Evolutionary conservation across 2,113 vertebrate species (phyloP).

Genomic region (Melierax canorus): DNA sequence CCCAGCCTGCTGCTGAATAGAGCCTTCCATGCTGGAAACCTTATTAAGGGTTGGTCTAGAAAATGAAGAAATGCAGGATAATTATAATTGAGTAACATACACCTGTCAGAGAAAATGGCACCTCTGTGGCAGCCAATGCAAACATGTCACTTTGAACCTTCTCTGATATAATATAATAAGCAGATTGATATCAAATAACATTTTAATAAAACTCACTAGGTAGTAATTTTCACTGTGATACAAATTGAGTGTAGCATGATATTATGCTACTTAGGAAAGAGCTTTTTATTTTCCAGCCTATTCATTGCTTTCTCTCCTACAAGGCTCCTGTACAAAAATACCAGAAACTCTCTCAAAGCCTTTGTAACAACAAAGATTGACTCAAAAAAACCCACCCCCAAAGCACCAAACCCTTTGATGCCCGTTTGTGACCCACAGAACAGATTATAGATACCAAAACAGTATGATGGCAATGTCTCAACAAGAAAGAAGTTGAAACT

Average conservation of each 20-base stretch:
- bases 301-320: slow-evolving; percentile 18
- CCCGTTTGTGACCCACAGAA: neutral
- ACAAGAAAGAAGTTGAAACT: neutral
- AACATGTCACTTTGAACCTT: neutral
- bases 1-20: neutral
- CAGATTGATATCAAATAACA: slow-evolving; percentile 35
- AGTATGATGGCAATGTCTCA: neutral
- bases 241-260: neutral
- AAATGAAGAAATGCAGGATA: slow-evolving; percentile 52
- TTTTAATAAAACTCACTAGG: slow-evolving; percentile 51
- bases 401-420: neutral
- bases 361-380: neutral
- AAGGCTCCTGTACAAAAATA: slow-evolving; percentile 14
- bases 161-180: neutral
- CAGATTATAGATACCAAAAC: neutral
- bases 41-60: slow-evolving; percentile 18
- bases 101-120: slow-evolving; percentile 47
- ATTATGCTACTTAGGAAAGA: slow-evolving; percentile 19
- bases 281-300: slow-evolving; percentile 23
- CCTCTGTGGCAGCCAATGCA: slow-evolving; percentile 1
- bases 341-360: neutral
- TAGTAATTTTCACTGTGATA: slow-evolving; percentile 57
- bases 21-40: neutral
- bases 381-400: neutral
- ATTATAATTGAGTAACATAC: slow-evolving; percentile 27